Conservation (phyloP, 2,888 invertebrate species). For the Plutella xylostella region DNA sequence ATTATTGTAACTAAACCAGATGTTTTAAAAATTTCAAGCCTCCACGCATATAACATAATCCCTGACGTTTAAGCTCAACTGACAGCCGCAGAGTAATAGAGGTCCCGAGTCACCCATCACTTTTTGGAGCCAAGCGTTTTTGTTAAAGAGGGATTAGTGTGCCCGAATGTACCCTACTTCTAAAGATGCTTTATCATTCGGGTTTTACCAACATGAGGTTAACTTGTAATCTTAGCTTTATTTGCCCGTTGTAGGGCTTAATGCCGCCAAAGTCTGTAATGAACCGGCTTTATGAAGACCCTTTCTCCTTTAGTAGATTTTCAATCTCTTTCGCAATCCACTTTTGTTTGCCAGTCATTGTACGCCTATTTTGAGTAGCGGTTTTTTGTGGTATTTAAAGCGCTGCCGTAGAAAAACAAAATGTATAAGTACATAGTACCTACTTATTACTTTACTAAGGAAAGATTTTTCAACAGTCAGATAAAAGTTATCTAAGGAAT, state of each 20-base stretch:
- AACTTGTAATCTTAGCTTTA: slow-evolving; percentile 70
- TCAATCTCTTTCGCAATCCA: slow-evolving; percentile 18
- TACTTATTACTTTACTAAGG: too few relatives aligned
- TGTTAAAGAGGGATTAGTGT: slow-evolving; percentile 69
- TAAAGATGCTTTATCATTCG: slow-evolving; percentile 69
- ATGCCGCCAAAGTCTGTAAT: slow-evolving; percentile 54
- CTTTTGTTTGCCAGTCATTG: not conserved
- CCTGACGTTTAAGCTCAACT: slow-evolving; percentile 61
- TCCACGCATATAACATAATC: too few relatives aligned
- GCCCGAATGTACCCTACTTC: slow-evolving; percentile 62
- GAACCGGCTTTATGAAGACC: slow-evolving; percentile 51
- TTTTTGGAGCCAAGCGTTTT: slow-evolving; percentile 69
- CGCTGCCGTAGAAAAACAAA: too few relatives aligned
- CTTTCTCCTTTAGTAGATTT: slow-evolving; percentile 43
- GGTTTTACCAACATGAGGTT: slow-evolving; percentile 68
- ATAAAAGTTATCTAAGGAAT: too few relatives aligned
- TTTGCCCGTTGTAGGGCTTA: slow-evolving; percentile 61
- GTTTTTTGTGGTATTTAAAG: not conserved
- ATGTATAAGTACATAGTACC: too few relatives aligned
- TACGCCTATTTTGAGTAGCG: not conserved
- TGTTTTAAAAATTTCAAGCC: too few relatives aligned
- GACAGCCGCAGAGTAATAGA: slow-evolving; percentile 66
- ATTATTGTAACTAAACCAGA: too few relatives aligned
- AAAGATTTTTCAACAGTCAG: too few relatives aligned
- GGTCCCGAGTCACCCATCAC: slow-evolving; percentile 65